Percentiles rank a stretch among this genome's conserved stretches.
Conservation (phyloP, 2,888 invertebrate species). For the Noctua pronuba region DNA sequence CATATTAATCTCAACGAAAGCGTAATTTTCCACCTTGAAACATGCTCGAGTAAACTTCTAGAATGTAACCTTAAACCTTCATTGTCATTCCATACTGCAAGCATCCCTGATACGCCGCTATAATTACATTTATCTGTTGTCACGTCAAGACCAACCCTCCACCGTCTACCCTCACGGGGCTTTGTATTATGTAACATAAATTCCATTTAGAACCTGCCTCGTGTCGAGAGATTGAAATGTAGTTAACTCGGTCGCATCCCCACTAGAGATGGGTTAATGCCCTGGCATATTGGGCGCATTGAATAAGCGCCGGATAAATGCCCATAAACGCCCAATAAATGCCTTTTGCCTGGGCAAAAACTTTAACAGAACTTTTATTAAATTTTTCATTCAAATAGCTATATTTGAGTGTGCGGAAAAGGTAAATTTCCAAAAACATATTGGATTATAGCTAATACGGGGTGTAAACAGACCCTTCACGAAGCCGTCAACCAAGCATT, state of each 20-base stretch:
- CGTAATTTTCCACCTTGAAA: neutral
- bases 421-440: no score
- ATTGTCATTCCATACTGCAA: conserved; percentile 25
- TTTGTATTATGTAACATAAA: conserved; percentile 39
- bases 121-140: conserved; percentile 45
- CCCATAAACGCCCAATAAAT: no score
- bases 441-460: no score
- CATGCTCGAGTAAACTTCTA: neutral
- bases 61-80: conserved; percentile 4
- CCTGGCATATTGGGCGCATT: no score
- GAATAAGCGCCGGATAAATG: no score
- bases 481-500: no score
- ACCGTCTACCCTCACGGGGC: conserved; percentile 9
- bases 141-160: conserved; percentile 27
- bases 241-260: conserved; percentile 51
- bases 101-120: conserved; percentile 9
- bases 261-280: no score
- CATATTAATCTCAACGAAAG: neutral
- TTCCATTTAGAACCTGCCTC: conserved; percentile 47
- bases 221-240: conserved; percentile 58
- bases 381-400: no score
- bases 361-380: no score
- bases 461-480: no score
- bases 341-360: no score
- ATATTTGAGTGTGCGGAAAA: no score